Base-by-base conservation (phyloP, 2,888 invertebrate species). In the Epinotia nisella region DNA sequence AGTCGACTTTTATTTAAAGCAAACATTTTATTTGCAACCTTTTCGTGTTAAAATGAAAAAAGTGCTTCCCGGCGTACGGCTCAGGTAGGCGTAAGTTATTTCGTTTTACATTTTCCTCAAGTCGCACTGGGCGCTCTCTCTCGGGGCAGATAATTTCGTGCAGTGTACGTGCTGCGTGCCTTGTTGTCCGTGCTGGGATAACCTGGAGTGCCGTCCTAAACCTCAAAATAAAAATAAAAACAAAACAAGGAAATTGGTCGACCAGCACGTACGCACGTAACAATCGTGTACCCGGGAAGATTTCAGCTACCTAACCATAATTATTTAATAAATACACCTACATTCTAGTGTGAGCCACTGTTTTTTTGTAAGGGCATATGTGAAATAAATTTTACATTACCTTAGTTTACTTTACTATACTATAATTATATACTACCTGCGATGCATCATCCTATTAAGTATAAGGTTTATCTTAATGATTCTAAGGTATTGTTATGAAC, bases 51-150 rank as follows among this genome's bases (percentile, higher is more conserved):
- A 85, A 85, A 86, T 85, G 84, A 83, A 85, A 87, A 87, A 85
- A 66, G 79, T 80, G 62, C 62, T 62, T 55, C 67, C 81, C 74
- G 82, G 82, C 82, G 79, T 81, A 79, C 82, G 85, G 87, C 85
- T 88, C 85, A 87, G 87, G 86, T 81, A 83, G 84, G 85, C 85
- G 86, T 87, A 87, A 88, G 84, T 88, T 91, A 88, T 90, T 90
- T 89, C 87, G 84, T 90, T 90, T 90, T 90, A 88, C 88, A 87
- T 90, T 90, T 90, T 86, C 85, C 85, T 85, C 77, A 81, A 84
- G 85, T 81, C 83, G 83, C 85, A 82, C 78, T 84, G 79, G 85
- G 87, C 84, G 83, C 80, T 79, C 84, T 87, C 88, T 87, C 88
- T 80, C 78, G 87, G 86, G 88, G 79, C 83, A 87, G 87, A 90